Base-by-base conservation (phyloP, 2,888 invertebrate genomes). In the Ypsolopha scabrella region DNA sequence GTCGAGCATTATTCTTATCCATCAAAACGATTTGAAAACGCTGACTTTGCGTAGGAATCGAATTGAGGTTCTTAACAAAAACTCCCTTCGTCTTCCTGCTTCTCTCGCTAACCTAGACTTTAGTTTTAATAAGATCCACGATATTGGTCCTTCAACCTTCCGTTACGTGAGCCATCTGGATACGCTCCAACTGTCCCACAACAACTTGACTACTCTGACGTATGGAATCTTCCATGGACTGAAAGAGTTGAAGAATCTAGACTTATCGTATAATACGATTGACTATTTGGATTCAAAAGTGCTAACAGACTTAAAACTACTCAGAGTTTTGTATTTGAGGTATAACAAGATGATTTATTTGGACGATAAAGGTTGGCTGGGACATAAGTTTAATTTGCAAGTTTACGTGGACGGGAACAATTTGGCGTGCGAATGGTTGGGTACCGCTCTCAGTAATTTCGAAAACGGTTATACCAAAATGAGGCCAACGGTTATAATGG, bases 381-480 rank as follows among this genome's bases (percentile, higher is more conserved):
- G 66, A 0, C 80, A 80, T 53, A 70, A 70, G 48, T 52, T 54
- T 48, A 63, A 68, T 35, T 58, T 85, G 44, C 67, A 52, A 8
- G 69, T 83, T 2, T 72, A 67, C 56, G 51, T 86, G 2, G 85
- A 86, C 45, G 77, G 72, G 1, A 86, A 82, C 50, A 67, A 65
- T 13, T 66, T 80, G 4, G 66, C 71, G 7, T 86, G 85, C 50
- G 69, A 75, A 1, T 85, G 83, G 83, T 57, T 86, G 37, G 66
- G 65, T 0, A 60, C 57, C 7, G 80, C 74, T 0, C 54, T 86
- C 39, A 69, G 53, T 3, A 75, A 82, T 55, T 76, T 59, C 48
- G 68, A 79, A 8, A 80, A 73, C 56, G 81, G 80, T 0, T 80
- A 68, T 54, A 73, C 81, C 0, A 79, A 62, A 54, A 78, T 83